Conservation (phyloP, 2,113 vertebrate genomes). For the Glaucidium brasilianum region DNA sequence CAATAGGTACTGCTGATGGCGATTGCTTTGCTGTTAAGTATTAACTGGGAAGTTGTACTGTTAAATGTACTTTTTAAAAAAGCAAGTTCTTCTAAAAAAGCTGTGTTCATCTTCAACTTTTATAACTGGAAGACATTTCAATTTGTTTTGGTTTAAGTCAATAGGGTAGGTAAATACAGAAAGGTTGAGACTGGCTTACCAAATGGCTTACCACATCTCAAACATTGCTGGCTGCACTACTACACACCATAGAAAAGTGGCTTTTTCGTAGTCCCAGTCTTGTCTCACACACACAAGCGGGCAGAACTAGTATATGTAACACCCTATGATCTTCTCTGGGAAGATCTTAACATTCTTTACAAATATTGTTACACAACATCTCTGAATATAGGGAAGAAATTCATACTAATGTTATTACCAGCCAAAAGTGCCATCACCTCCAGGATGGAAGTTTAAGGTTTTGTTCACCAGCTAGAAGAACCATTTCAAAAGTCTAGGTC, state of each 20-base stretch:
- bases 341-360: background rate
- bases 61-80: background rate
- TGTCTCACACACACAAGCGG: rapidly evolving
- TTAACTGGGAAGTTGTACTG: background rate
- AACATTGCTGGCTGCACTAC: background rate
- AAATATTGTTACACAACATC: background rate
- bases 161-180: background rate
- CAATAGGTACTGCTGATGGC: background rate
- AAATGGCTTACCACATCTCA: background rate
- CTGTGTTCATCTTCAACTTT: background rate
- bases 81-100: background rate
- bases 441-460: background rate
- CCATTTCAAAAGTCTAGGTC: background rate
- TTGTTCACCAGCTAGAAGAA: background rate
- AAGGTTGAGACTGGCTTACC: background rate
- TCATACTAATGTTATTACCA: background rate
- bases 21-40: background rate
- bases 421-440: background rate
- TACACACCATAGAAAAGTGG: background rate
- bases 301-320: background rate
- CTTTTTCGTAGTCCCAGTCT: background rate
- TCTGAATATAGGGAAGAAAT: background rate
- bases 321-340: background rate
- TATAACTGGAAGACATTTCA: background rate
- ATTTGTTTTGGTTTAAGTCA: background rate